Base-by-base conservation (phyloP, 2,888 invertebrate species). In the Anorthoa munda region DNA sequence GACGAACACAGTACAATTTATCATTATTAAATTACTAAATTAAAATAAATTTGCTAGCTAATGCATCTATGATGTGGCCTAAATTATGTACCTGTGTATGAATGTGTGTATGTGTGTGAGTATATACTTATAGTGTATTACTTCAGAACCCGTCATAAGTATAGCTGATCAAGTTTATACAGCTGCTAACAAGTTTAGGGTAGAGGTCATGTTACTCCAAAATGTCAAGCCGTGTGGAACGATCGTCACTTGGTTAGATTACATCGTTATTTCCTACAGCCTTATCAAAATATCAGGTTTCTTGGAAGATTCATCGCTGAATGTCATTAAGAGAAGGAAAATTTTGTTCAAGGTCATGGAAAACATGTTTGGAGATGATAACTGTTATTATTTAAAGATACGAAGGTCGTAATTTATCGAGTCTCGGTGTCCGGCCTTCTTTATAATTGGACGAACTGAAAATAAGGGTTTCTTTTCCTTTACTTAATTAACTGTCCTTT, bases 271-370 rank as follows among this genome's bases (percentile, higher is more conserved):
- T 60, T 67, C 21, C 11, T n/a, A 45, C n/a, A 81, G 31, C 70
- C 70, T 11, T 69, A 59, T 75, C 68, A 81, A 73, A 77, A 68
- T 79, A 75, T 81, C 61, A 18, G 26, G 53, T 81, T 74, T 45
- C 69, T 65, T 51, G 12, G 21, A 60, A 56, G 69, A 68, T 68
- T 61, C 53, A 26, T 61, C 23, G 46, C 48, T 55, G 21, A 67
- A 61, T 59, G 58, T 66, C 53, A 65, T 66, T 55, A 74, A 9
- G 31, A 55, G 53, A 48, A 58, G 60, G 51, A 56, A 68, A 59
- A 60, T 51, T 56, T 26, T 60, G 4, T 39, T 66, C 68, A 75
- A 75, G 75, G 67, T 74, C 67, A 67, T 45, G 18, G 12, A 26
- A 39, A 7, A 58, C 18, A 21, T 46, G 31, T 2, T 48, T 31